phyloP scores from a whole-genome alignment of 2,888 invertebrate genomes.

The Hydropsyche betteni region DNA sequence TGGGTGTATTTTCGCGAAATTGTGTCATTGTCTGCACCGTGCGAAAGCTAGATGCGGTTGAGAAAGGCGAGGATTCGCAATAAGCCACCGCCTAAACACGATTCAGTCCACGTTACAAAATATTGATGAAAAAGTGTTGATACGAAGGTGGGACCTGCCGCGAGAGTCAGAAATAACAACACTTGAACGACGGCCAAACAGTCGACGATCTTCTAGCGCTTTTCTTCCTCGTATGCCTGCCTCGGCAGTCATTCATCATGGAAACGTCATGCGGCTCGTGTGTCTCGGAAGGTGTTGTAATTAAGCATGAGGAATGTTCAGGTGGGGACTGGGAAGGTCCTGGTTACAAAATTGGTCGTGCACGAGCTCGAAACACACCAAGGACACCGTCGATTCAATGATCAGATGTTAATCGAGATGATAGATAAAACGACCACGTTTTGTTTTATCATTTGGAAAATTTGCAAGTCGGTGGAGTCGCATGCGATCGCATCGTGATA shows the following conservation, averaged over 20 bases:
- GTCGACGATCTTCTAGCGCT: constrained; percentile 4
- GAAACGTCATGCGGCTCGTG: too few relatives aligned
- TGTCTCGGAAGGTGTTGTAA: too few relatives aligned
- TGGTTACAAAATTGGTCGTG: too few relatives aligned
- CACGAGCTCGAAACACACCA: too few relatives aligned
- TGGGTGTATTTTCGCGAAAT: background rate
- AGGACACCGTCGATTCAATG: too few relatives aligned
- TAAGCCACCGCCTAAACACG: background rate
- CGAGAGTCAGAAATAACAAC: constrained; percentile 41
- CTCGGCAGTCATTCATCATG: background rate
- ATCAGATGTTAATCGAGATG: too few relatives aligned
- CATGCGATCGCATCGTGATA: too few relatives aligned
- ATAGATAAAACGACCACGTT: too few relatives aligned
- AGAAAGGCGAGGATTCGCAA: background rate
- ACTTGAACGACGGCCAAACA: constrained; percentile 33
- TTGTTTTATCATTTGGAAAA: too few relatives aligned
- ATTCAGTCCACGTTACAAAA: background rate
- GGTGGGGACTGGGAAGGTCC: too few relatives aligned
- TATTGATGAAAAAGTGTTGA: constrained; percentile 29
- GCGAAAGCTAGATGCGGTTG: background rate
- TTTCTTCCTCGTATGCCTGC: constrained; percentile 33
- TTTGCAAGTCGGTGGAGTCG: too few relatives aligned
- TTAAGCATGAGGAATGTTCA: too few relatives aligned
- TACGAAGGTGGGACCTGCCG: constrained; percentile 28
- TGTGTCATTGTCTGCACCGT: background rate